Percentiles rank a stretch among this genome's conserved stretches.
These are phyloP conservation scores for Struthio camelus DNA, from an alignment of 2,113 vertebrate species.

Conservation along the genomic window DNA sequence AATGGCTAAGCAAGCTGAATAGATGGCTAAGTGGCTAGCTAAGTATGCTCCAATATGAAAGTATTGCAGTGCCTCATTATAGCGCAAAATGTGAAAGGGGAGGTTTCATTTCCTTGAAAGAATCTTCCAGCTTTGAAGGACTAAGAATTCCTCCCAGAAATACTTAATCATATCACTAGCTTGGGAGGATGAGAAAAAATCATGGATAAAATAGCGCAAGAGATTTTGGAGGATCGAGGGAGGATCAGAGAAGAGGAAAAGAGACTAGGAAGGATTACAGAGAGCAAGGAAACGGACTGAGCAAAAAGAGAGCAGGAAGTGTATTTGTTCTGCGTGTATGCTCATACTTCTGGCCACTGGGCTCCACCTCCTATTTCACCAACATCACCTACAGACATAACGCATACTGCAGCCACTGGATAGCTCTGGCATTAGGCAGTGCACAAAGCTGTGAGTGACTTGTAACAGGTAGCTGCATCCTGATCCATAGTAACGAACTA, in stretches of 20 bases:
- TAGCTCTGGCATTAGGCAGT: background rate
- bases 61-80: background rate
- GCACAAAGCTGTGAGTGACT: background rate
- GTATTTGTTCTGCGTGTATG: background rate
- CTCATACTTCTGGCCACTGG: background rate
- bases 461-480: background rate
- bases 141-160: background rate
- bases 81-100: background rate
- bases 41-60: background rate
- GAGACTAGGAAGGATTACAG: too few species aligned
- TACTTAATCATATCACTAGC: background rate
- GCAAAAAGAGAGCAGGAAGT: background rate
- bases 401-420: background rate
- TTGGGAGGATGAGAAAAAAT: background rate
- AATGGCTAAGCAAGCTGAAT: background rate
- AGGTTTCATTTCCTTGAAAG: background rate
- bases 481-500: background rate
- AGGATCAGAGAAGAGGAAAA: too few species aligned
- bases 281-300: background rate
- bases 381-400: background rate
- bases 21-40: background rate
- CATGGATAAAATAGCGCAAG: too few species aligned
- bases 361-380: background rate
- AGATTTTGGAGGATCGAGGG: too few species aligned
- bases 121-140: background rate